A percentile compares a stretch with the other conserved stretches of the same genome.
Evolutionary conservation across 2,888 invertebrate species (phyloP).

Genomic region (Margaritifera margaritifera): DNA sequence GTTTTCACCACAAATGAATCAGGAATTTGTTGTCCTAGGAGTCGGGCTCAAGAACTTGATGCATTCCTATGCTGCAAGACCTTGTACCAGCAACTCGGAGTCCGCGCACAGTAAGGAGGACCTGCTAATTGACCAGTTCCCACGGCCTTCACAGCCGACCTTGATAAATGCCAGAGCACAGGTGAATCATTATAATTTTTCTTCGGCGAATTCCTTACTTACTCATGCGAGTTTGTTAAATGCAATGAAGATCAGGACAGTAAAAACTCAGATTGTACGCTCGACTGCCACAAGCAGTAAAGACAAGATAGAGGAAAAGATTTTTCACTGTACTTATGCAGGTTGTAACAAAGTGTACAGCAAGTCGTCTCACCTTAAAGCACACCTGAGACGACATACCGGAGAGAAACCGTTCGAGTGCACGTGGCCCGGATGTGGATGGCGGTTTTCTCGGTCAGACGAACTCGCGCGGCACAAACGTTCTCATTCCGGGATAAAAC

Average conservation of each 20-base stretch:
- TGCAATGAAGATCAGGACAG: constrained; percentile 43
- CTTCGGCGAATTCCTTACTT: constrained; percentile 44
- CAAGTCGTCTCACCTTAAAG: constrained; percentile 97
- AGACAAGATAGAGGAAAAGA: constrained; percentile 72
- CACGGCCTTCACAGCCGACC: constrained; percentile 32
- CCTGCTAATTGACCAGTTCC: constrained; percentile 46
- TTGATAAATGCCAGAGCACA: constrained; percentile 30
- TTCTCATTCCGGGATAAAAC: constrained; percentile 96
- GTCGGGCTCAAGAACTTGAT: constrained; percentile 68
- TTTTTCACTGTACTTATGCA: constrained; percentile 78
- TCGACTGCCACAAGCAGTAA: constrained; percentile 24
- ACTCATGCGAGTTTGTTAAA: constrained; percentile 46
- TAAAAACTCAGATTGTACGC: constrained; percentile 38
- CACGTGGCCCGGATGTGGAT: constrained; percentile 83
- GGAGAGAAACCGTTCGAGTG: constrained; percentile 79
- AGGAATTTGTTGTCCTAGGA: constrained; percentile 70
- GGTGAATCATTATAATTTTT: constrained; percentile 25
- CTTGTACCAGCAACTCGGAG: constrained; percentile 10
- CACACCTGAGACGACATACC: constrained; percentile 94
- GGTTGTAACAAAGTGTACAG: constrained; percentile 95
- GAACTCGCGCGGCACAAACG: constrained; percentile 87
- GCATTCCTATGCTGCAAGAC: constrained; percentile 57
- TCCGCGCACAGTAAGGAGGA: constrained; percentile 28
- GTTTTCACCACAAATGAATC: constrained; percentile 29
- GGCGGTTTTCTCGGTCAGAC: constrained; percentile 95